Evolutionary conservation across 2,888 invertebrate genomes (phyloP).

Genomic region (Drosophila ezoana): DNA sequence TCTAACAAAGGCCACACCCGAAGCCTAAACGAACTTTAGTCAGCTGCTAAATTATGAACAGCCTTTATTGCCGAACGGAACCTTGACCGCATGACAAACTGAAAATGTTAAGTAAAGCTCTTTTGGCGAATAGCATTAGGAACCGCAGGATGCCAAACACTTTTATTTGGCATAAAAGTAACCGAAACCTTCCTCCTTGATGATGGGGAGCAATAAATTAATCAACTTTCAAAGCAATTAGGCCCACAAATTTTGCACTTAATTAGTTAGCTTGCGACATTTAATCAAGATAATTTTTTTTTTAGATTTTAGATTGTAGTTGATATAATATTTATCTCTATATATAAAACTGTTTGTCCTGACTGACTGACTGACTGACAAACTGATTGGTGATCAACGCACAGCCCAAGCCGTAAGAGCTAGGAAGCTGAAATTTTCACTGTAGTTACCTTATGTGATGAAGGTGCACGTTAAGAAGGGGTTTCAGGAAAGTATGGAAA

Average conservation of each 20-base stretch:
- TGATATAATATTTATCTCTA: too few relatives aligned
- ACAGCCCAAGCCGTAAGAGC: too few relatives aligned
- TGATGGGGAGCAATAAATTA: constrained; percentile 48
- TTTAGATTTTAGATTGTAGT: too few relatives aligned
- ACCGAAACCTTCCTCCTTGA: constrained; percentile 2
- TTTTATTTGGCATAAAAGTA: neutral
- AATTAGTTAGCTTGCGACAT: constrained; percentile 52
- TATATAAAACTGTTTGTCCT: too few relatives aligned
- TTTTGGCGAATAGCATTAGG: constrained; percentile 34
- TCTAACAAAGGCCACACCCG: constrained; percentile 34
- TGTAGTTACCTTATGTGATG: too few relatives aligned
- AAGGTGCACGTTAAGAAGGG: too few relatives aligned
- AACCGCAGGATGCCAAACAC: constrained; percentile 33
- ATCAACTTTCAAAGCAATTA: constrained; percentile 62
- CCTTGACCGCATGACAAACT: constrained; percentile 75
- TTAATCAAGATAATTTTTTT: constrained; percentile 24
- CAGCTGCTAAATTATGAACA: constrained; percentile 66
- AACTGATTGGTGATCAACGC: too few relatives aligned
- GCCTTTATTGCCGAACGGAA: constrained; percentile 57
- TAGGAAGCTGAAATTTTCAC: too few relatives aligned
- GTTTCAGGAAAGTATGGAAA: too few relatives aligned
- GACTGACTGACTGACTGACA: too few relatives aligned
- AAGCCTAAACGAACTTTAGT: constrained; percentile 27
- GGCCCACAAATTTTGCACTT: constrained; percentile 65
- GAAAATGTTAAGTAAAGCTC: constrained; percentile 58